Conservation (phyloP, 2,113 vertebrate species). For the Hassar affinis region DNA sequence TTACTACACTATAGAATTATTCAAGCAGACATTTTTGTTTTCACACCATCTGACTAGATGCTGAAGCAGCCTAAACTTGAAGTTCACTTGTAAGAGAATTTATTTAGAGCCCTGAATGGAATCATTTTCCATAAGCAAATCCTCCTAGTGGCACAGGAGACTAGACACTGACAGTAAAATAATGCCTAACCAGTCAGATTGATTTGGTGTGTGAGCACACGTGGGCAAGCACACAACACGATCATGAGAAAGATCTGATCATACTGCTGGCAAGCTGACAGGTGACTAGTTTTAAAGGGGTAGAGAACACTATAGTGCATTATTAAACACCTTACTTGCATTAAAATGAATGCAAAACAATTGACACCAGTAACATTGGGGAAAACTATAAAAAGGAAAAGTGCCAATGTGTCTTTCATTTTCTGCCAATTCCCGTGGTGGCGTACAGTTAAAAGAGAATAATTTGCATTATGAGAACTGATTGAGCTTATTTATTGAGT, state of each 20-base stretch:
- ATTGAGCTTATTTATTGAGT: not conserved
- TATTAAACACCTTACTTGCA: not conserved
- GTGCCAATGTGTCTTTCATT: conserved; percentile 17
- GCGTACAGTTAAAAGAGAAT: not conserved
- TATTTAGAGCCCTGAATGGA: not conserved
- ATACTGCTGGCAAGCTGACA: not conserved
- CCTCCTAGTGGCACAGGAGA: not conserved
- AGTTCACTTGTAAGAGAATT: not conserved
- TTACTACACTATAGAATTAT: not conserved
- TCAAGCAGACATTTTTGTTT: not conserved
- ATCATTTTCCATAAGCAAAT: not conserved
- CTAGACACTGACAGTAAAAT: not conserved
- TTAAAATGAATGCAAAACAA: not conserved
- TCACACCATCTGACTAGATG: not conserved
- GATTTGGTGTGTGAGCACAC: not conserved
- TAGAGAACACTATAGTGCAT: not conserved
- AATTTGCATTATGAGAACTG: not conserved
- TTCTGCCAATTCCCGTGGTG: not conserved
- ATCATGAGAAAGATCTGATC: not conserved
- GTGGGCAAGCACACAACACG: not conserved
- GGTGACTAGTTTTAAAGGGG: not conserved
- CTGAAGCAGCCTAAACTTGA: not conserved
- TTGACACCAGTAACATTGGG: not conserved
- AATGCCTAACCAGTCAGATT: not conserved
- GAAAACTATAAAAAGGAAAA: not conserved